Conservation (phyloP, 1,140 invertebrate species). For the Battus philenor region DNA sequence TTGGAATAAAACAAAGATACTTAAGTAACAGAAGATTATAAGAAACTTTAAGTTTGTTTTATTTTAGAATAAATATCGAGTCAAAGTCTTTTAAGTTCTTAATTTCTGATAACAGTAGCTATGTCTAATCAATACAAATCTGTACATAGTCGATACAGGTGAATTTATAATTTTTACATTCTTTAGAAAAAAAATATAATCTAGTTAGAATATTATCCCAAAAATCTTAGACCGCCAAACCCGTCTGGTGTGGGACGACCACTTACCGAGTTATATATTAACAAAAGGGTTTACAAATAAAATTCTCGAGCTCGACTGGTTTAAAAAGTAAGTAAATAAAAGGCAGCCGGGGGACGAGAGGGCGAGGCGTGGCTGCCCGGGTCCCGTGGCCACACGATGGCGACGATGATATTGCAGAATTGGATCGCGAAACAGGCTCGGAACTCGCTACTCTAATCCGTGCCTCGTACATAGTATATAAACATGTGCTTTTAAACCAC, state of each 20-base stretch:
- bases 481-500: too few relatives aligned
- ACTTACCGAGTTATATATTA: constrained; percentile 34
- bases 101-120: too few relatives aligned
- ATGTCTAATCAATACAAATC: too few relatives aligned
- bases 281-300: constrained; percentile 51
- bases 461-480: too few relatives aligned
- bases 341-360: constrained; percentile 46
- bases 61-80: too few relatives aligned
- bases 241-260: constrained; percentile 17
- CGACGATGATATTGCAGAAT: constrained; percentile 57
- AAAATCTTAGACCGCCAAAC: constrained; percentile 22
- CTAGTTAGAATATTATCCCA: constrained; percentile 21
- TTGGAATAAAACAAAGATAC: too few relatives aligned
- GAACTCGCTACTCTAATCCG: too few relatives aligned
- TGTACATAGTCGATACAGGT: too few relatives aligned
- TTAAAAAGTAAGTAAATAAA: constrained; percentile 55
- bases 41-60: too few relatives aligned
- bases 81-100: too few relatives aligned
- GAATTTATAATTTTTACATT: too few relatives aligned
- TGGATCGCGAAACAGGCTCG: constrained; percentile 22
- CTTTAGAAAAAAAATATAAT: constrained; percentile 33
- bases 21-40: too few relatives aligned
- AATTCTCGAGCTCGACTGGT: constrained; percentile 39
- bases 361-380: constrained; percentile 38
- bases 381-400: constrained; percentile 30